Conservation (phyloP, 2,797 vertebrate genomes). For the Chloroceryle amazona region DNA sequence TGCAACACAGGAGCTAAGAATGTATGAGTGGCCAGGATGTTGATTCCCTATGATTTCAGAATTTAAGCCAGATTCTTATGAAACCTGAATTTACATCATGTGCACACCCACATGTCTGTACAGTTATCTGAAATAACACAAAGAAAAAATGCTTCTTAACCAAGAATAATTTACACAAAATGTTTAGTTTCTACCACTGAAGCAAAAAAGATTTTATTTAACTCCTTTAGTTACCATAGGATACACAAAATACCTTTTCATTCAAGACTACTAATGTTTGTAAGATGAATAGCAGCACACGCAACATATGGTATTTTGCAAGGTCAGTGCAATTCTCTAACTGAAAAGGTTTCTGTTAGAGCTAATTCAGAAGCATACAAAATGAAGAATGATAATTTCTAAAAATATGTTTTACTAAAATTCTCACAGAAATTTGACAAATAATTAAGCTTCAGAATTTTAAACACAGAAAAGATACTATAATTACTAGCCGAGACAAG, state of each 20-base stretch:
- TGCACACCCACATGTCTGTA: background rate
- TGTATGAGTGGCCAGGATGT: background rate
- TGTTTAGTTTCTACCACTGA: slow-evolving; percentile 12
- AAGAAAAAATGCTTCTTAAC: slow-evolving; percentile 1
- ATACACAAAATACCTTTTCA: slow-evolving; percentile 28
- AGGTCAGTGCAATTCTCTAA: slow-evolving; percentile 33
- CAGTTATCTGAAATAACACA: background rate
- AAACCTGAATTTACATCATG: background rate
- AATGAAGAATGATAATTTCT: background rate
- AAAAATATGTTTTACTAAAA: background rate
- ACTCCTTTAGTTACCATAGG: background rate
- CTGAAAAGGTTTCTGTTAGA: background rate
- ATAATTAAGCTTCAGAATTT: slow-evolving; percentile 5
- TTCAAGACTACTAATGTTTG: slow-evolving; percentile 25
- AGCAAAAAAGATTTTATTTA: slow-evolving; percentile 1
- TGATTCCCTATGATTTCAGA: background rate
- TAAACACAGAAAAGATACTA: slow-evolving; percentile 9
- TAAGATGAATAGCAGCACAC: slow-evolving; percentile 14
- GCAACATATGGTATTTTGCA: slow-evolving; percentile 47
- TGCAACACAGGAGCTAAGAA: background rate
- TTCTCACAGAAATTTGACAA: background rate
- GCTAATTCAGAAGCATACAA: background rate
- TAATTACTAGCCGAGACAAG: slow-evolving; percentile 29
- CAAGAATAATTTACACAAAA: slow-evolving; percentile 24
- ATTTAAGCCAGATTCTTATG: background rate